Evolutionary conservation across 92 coral and sea anemone genomes (phyloP), one percentile per base, ranked within the genome.

Genomic region (Blastomussa wellsi): DNA sequence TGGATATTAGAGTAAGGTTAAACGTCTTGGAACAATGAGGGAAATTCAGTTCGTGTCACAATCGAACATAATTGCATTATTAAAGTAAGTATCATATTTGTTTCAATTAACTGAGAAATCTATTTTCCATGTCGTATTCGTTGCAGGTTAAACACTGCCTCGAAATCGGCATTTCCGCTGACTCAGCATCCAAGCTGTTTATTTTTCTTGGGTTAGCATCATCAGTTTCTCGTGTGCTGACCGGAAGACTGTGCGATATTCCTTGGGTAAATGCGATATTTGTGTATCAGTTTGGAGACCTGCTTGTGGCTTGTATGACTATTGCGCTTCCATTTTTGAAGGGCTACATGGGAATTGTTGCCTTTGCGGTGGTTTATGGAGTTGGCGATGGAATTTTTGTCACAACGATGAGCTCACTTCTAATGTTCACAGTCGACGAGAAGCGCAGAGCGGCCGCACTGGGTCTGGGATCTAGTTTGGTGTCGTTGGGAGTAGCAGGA

Each of bases 111-210:
- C 4, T 44, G 4, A 52, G 4, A 15, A 52, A 57, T 9, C 0
- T 6, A 26, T 24, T 57, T 57, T 57, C n/a, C 65, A 8, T 36
- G 26, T 19, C 47, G 5, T 49, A 35, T 67, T 8, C 38, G 2
- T 79, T 59, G 0, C 75, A 92, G 95, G 89, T 90, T 38, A 92
- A 92, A 36, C 78, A 90, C 64, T 76, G 92, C 52, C 74, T 87
- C 17, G 95, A 92, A 57, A 68, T 87, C 17, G 95, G 92, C 14
- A 70, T 90, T 33, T 84, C 93, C 22, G 82, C 91, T 24, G 87
- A 77, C 47, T 72, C 87, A 53, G 91, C 95, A n/a, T 90, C 95
- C 71, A 81, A 75, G 59, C 73, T 79, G 35, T 79, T 79, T 16
- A 64, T 79, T 13, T 41, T 79, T 28, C 47, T n/a, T 19, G 83